Percentiles rank a stretch among this genome's conserved stretches.
Conservation (phyloP, 2,113 vertebrate species). For the Engystomops pustulosus region DNA sequence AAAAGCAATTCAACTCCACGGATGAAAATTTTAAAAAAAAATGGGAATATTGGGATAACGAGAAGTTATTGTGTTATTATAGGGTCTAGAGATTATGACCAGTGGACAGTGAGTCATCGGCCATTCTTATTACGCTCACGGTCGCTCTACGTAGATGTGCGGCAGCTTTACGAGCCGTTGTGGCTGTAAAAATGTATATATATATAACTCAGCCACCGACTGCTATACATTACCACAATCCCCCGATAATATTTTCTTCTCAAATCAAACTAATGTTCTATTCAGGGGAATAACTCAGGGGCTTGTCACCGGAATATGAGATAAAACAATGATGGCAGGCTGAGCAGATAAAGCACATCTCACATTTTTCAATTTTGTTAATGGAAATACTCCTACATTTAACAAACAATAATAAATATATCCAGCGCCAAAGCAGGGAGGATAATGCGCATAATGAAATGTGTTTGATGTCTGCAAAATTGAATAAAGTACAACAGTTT, state of each 20-base stretch:
- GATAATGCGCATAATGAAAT: conserved; percentile 20
- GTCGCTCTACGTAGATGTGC: conserved; percentile 32
- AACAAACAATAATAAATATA: conserved; percentile 49
- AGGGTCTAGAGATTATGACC: conserved; percentile 9
- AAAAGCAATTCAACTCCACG: background rate
- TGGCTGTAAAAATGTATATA: conserved; percentile 44
- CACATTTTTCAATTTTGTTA: conserved; percentile 57
- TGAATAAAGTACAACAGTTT: background rate
- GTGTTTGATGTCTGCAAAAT: background rate
- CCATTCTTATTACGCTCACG: background rate
- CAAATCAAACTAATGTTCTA: conserved; percentile 56
- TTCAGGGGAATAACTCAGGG: conserved; percentile 55
- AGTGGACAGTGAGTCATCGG: conserved; percentile 37
- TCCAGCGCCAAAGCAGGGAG: conserved; percentile 26
- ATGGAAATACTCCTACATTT: conserved; percentile 56
- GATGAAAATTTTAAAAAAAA: background rate
- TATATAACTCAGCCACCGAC: conserved; percentile 36
- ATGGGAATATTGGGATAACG: background rate
- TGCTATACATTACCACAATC: conserved; percentile 53
- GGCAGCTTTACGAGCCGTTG: conserved; percentile 39
- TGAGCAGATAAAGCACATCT: conserved; percentile 51
- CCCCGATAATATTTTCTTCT: conserved; percentile 50
- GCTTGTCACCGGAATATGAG: conserved; percentile 45
- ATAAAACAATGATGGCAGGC: conserved; percentile 56
- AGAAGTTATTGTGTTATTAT: background rate